Percentiles rank a stretch among this genome's conserved stretches.
Conservation (phyloP, 2,797 vertebrate genomes). For the Antennarius maculatus region DNA sequence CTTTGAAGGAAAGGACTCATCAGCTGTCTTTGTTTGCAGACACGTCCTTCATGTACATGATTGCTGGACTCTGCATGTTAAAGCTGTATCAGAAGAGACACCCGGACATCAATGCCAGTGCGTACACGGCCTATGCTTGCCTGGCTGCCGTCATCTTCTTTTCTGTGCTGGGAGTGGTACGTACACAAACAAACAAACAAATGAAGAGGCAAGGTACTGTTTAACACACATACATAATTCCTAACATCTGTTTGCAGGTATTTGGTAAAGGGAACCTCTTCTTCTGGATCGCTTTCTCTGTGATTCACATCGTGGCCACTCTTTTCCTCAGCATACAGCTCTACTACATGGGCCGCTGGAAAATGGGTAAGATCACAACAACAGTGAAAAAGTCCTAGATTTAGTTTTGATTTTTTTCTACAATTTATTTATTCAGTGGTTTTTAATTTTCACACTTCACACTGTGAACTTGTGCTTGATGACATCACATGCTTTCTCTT, state of each 20-base stretch:
- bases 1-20: too few species aligned
- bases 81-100: conserved; percentile 98
- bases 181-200: conserved; percentile 28
- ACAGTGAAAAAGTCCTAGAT: background rate
- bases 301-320: conserved; percentile 94
- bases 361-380: conserved; percentile 72
- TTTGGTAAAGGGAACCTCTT: conserved; percentile 91
- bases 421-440: too few species aligned
- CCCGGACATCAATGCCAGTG: conserved; percentile 96
- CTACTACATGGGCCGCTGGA: conserved; percentile 98
- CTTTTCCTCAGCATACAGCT: conserved; percentile 96
- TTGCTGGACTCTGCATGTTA: conserved; percentile 96
- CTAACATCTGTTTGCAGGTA: conserved; percentile 76
- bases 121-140: conserved; percentile 96
- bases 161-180: conserved; percentile 95
- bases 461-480: background rate
- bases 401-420: background rate
- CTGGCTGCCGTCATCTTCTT: conserved; percentile 96
- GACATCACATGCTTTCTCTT: background rate
- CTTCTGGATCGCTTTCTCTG: conserved; percentile 94
- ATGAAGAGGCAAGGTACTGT: background rate
- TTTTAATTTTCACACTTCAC: too few species aligned
- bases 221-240: too few species aligned
- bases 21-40: conserved; percentile 74
- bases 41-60: conserved; percentile 99